A percentile compares a stretch with the other conserved stretches of the same genome.
phyloP scores from a whole-genome alignment of 2,113 vertebrate species.

The Phrynosoma blainvillii region DNA sequence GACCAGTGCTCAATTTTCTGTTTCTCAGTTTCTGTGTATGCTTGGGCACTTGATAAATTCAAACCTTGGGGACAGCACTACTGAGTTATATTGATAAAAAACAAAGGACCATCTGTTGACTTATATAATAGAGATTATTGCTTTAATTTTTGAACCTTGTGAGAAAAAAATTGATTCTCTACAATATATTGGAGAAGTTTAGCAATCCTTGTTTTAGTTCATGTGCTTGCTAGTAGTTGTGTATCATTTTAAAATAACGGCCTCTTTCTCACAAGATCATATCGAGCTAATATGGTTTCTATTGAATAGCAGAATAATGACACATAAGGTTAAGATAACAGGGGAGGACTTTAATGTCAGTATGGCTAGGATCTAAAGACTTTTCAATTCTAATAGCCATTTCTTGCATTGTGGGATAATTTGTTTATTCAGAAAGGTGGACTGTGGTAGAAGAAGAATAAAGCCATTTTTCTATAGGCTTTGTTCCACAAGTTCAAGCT shows the following conservation, averaged over 20 bases:
- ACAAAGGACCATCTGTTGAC: conserved; percentile 31
- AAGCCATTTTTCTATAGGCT: neutral
- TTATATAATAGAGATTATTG: conserved; percentile 27
- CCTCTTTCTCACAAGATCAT: neutral
- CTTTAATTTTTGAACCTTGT: conserved; percentile 34
- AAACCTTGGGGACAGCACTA: conserved; percentile 43
- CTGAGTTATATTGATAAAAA: conserved; percentile 30
- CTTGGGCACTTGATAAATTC: conserved; percentile 48
- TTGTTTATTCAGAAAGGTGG: neutral
- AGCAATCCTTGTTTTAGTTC: neutral
- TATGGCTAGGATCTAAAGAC: neutral
- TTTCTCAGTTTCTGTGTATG: conserved; percentile 51
- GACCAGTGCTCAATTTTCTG: conserved; percentile 57
- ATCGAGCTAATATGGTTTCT: conserved; percentile 9
- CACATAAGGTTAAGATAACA: neutral
- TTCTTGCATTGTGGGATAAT: neutral
- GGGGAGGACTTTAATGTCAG: neutral
- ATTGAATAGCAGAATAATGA: neutral
- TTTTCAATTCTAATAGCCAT: neutral
- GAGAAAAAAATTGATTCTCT: conserved; percentile 44
- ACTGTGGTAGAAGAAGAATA: neutral
- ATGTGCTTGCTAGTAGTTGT: neutral
- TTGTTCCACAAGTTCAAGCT: neutral
- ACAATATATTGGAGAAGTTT: conserved; percentile 24
- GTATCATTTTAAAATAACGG: neutral